Conservation (phyloP, 2,888 invertebrate species). For the Bombyx huttoni region DNA sequence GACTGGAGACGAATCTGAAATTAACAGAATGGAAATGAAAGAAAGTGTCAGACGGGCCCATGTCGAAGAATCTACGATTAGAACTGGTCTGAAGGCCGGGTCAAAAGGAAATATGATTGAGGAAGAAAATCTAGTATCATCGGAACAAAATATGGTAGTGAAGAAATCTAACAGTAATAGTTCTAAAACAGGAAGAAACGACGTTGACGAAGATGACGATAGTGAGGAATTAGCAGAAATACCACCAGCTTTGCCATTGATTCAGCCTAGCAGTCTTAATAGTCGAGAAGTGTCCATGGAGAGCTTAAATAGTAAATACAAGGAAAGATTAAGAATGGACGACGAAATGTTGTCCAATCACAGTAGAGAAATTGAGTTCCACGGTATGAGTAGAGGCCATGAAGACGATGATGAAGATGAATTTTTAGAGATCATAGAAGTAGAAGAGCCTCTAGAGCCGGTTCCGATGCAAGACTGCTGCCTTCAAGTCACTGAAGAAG, state of each 20-base stretch:
- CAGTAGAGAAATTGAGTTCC: constrained; percentile 65
- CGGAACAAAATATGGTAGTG: constrained; percentile 33
- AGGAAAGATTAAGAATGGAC: constrained; percentile 78
- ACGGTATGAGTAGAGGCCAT: constrained; percentile 59
- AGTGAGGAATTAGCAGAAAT: constrained; percentile 85
- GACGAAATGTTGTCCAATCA: constrained; percentile 70
- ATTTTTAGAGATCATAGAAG: constrained; percentile 84
- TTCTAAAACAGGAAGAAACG: constrained; percentile 52
- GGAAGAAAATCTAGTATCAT: constrained; percentile 58
- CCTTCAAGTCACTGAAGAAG: constrained; percentile 93
- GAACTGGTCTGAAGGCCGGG: constrained; percentile 73
- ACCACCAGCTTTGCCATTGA: constrained; percentile 85
- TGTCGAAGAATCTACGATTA: constrained; percentile 74
- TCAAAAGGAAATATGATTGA: constrained; percentile 62
- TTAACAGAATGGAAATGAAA: constrained; percentile 59
- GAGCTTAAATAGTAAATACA: constrained; percentile 82
- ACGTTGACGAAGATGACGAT: constrained; percentile 80
- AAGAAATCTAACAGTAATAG: constrained; percentile 32
- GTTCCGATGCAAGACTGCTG: constrained; percentile 91
- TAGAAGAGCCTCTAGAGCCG: constrained; percentile 84
- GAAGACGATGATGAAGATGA: constrained; percentile 74
- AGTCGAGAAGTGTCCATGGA: constrained; percentile 88
- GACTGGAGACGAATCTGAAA: constrained; percentile 35
- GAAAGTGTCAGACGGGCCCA: constrained; percentile 69
- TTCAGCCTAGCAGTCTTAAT: constrained; percentile 79